A percentile compares a stretch with the other conserved stretches of the same genome.
Conservation (phyloP, 2,113 vertebrate species). For the Siniperca chuatsi region DNA sequence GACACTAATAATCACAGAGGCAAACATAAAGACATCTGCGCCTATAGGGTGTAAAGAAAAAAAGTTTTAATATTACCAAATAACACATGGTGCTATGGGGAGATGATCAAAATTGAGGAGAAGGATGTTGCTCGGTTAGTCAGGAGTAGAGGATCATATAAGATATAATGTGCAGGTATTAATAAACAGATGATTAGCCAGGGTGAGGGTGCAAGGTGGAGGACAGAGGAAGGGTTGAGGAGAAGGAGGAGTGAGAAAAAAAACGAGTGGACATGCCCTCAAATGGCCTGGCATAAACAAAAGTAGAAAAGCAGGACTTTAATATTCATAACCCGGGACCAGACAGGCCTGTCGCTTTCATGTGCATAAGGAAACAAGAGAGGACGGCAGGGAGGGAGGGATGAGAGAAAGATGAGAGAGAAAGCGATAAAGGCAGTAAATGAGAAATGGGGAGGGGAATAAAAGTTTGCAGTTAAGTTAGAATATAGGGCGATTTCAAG, state of each 20-base stretch:
- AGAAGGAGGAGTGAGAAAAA: background rate
- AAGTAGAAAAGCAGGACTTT: constrained; percentile 46
- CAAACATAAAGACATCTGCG: constrained; percentile 53
- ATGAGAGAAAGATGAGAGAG: constrained; percentile 18
- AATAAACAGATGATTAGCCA: constrained; percentile 30
- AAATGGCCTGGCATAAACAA: constrained; percentile 63
- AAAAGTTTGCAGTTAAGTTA: constrained; percentile 46
- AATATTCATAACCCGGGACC: constrained; percentile 71
- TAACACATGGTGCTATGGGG: background rate
- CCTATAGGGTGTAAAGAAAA: constrained; percentile 11
- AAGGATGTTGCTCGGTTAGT: background rate
- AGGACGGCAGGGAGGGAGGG: background rate
- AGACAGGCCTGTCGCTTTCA: constrained; percentile 49
- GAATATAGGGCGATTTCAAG: constrained; percentile 60
- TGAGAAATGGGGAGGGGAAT: constrained; percentile 26
- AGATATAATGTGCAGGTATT: constrained; percentile 6
- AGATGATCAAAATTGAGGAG: background rate
- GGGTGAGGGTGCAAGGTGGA: constrained; percentile 36
- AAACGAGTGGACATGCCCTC: constrained; percentile 18
- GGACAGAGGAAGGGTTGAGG: constrained; percentile 17
- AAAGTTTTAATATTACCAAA: constrained; percentile 37
- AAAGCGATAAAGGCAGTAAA: constrained; percentile 30
- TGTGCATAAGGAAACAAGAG: constrained; percentile 42
- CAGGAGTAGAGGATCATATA: background rate
- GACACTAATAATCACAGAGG: constrained; percentile 56